Conservation (phyloP, 2,888 invertebrate genomes). For the Apodemia mormo region DNA sequence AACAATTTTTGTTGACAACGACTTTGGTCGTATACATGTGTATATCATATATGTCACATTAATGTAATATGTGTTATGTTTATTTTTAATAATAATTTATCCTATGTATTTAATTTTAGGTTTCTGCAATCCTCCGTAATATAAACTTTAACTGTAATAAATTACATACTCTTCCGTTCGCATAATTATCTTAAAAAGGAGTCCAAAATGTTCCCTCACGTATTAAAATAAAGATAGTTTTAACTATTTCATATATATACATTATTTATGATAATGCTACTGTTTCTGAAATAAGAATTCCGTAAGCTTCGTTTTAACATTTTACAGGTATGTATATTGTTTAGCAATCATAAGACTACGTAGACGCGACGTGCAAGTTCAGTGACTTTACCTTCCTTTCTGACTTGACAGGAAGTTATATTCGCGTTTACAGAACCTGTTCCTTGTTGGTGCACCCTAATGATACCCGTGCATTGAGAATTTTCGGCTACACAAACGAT, state of each 20-base stretch:
- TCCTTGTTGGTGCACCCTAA: constrained; percentile 60
- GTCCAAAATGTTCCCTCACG: too few species aligned
- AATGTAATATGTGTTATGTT: too few species aligned
- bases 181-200: too few species aligned
- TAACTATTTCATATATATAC: background rate
- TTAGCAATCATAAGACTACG: constrained; percentile 74
- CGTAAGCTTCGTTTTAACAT: constrained; percentile 4
- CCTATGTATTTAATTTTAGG: too few species aligned
- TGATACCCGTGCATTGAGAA: constrained; percentile 50
- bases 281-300: background rate
- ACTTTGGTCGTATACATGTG: too few species aligned
- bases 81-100: too few species aligned
- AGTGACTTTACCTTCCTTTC: constrained; percentile 74
- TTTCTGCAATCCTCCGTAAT: too few species aligned
- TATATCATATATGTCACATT: too few species aligned
- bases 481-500: constrained; percentile 39
- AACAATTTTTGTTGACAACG: too few species aligned
- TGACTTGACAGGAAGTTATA: constrained; percentile 73
- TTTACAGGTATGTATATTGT: constrained; percentile 50
- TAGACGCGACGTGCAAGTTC: constrained; percentile 75
- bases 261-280: background rate
- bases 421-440: constrained; percentile 73
- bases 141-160: too few species aligned
- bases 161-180: too few species aligned
- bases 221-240: too few species aligned